Evolutionary conservation across 2,797 vertebrate genomes (phyloP).

Genomic region (Poliocrania exsul): DNA sequence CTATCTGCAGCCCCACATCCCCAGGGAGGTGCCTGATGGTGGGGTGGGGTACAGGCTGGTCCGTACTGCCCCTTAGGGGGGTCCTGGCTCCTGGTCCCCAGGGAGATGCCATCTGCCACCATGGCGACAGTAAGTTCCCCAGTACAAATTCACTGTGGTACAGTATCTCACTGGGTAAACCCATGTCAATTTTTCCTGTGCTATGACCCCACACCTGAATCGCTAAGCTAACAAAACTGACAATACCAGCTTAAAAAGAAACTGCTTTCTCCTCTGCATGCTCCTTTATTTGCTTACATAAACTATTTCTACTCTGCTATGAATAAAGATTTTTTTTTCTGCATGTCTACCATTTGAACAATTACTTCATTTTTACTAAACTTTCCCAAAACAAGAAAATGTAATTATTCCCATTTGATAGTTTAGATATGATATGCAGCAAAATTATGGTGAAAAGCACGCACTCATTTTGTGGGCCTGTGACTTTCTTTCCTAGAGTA

Average conservation of each 20-base stretch:
- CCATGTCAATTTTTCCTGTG: background rate
- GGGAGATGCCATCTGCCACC: background rate
- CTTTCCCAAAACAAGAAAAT: background rate
- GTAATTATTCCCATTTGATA: background rate
- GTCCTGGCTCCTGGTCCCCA: background rate
- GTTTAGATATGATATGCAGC: background rate
- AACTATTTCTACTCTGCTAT: background rate
- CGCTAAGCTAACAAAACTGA: background rate
- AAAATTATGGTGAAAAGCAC: background rate
- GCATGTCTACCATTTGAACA: background rate
- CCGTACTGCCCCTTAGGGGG: no score
- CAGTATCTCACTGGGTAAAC: background rate
- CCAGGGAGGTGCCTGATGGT: fast-evolving
- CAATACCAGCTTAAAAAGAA: fast-evolving
- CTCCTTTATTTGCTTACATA: background rate
- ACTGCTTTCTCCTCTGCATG: background rate
- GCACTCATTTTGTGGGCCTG: background rate
- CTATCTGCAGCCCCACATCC: fast-evolving
- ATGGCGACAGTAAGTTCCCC: background rate
- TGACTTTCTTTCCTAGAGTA: background rate
- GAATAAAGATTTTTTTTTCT: background rate
- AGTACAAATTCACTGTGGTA: background rate
- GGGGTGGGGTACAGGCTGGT: background rate
- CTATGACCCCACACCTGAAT: background rate
- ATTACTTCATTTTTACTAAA: background rate